Evolutionary conservation across 2,888 invertebrate genomes (phyloP).

Genomic region (Aricia artaxerxes): DNA sequence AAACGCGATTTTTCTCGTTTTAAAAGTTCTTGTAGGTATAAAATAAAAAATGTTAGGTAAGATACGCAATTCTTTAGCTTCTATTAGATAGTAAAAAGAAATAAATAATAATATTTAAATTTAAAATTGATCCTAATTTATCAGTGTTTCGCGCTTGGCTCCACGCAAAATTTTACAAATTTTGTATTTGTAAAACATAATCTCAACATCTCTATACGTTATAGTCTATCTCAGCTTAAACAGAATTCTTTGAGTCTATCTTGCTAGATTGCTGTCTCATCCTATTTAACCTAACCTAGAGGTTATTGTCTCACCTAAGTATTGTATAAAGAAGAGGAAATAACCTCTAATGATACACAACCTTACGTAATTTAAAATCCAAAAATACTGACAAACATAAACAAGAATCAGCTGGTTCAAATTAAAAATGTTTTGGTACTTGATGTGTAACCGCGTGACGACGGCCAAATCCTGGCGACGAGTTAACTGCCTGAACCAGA

Average conservation of each 20-base stretch:
- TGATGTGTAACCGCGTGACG: not conserved
- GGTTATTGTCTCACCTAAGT: not conserved
- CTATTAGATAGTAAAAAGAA: no score
- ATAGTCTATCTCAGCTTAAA: no score
- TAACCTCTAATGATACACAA: no score
- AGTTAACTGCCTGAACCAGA: not conserved
- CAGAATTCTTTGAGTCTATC: not conserved
- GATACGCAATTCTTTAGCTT: no score
- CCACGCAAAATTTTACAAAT: no score
- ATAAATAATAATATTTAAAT: no score
- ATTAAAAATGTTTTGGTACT: not conserved
- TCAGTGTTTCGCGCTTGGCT: no score
- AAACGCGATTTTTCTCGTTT: not conserved
- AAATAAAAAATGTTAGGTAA: no score
- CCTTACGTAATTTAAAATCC: not conserved
- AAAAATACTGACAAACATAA: not conserved
- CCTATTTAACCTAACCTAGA: not conserved
- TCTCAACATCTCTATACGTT: not conserved
- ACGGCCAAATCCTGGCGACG: not conserved
- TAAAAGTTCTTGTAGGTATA: not conserved
- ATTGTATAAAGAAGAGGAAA: no score
- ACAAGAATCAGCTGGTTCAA: not conserved
- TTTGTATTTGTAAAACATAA: no score
- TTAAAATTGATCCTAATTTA: no score
- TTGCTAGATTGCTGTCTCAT: no score